Conservation (phyloP, 1,140 invertebrate genomes). For the Heliconius hewitsoni region DNA sequence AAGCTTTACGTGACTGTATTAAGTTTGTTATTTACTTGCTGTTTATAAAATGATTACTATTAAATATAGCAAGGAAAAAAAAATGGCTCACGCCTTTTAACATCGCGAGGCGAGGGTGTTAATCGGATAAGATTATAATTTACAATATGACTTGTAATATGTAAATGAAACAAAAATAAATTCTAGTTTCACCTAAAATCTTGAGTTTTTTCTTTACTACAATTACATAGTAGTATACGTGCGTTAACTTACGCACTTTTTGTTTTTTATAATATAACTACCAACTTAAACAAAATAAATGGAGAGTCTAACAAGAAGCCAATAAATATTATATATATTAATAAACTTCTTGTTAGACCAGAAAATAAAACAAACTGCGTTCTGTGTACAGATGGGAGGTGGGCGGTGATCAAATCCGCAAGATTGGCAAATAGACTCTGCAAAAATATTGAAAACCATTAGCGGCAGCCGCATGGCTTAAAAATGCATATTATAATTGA, state of each 20-base stretch:
- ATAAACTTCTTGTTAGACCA: no score
- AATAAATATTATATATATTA: no score
- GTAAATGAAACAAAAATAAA: background rate
- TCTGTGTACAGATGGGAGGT: background rate
- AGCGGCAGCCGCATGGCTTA: background rate
- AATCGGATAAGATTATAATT: slow-evolving; percentile 15
- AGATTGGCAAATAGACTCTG: background rate
- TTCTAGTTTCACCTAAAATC: background rate
- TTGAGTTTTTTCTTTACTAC: background rate
- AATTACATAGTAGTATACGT: background rate
- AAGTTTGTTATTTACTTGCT: slow-evolving; percentile 23
- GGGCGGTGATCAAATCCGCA: background rate
- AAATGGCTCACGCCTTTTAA: slow-evolving; percentile 6
- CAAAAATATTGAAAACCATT: background rate
- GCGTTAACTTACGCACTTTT: no score
- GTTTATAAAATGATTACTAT: slow-evolving; percentile 5
- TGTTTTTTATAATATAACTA: no score
- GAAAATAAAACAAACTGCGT: background rate
- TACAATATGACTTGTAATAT: slow-evolving; percentile 1
- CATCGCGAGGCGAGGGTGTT: background rate
- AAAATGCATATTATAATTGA: background rate
- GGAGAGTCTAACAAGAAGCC: no score
- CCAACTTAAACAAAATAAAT: no score
- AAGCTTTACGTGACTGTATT: slow-evolving; percentile 39
- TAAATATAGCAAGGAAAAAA: background rate